Base-by-base conservation (phyloP, 1,140 invertebrate genomes). In the Brachionus koreanus region DNA sequence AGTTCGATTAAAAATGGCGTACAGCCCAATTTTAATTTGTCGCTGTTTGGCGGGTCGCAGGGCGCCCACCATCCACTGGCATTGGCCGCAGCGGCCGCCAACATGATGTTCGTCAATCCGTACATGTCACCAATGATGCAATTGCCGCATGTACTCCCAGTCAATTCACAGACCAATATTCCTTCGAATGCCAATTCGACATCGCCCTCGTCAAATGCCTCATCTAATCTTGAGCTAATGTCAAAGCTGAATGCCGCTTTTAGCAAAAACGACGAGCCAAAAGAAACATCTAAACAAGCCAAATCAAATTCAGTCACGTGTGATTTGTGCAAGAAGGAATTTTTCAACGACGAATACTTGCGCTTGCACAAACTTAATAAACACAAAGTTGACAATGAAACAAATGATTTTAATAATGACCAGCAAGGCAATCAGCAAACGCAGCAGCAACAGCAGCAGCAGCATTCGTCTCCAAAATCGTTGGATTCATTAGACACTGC, bases 101-200 rank as follows among this genome's bases (percentile, higher is more conserved):
- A 74, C 43, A 74, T 74, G 69, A 79, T 79, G 76, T 79, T 79
- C 37, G 74, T 77, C 37, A 79, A 79, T 79, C 76, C 76, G 16
- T 79, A 79, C 49, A 79, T 79, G 76, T 39, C 76, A 7, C 76
- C 76, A 25, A 79, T 79, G 76, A 79, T 79, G 76, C 76, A 79
- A 29, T 65, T 79, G 37, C 76, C 76, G 39, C 76, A 79, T 35
- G 35, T 61, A 25, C 10, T 79, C 1, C 37, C 69, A n/a, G 42
- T 46, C 43, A 74, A 74, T 63, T 49, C 67, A 69, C 25, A 16
- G 13, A 13, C 19, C 5, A 69, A 37, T 69, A 42, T 42, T 42
- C 69, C 37, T 13, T 5, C n/a, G 6, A 74, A 13, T 23, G 1
- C 23, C 0, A 52, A 29, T 9, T 39, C 39, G 9, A 61, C 74